These are phyloP conservation scores for Rhynchophorus ferrugineus DNA, from an alignment of 1,140 invertebrate genomes.

Conservation along the genomic window DNA sequence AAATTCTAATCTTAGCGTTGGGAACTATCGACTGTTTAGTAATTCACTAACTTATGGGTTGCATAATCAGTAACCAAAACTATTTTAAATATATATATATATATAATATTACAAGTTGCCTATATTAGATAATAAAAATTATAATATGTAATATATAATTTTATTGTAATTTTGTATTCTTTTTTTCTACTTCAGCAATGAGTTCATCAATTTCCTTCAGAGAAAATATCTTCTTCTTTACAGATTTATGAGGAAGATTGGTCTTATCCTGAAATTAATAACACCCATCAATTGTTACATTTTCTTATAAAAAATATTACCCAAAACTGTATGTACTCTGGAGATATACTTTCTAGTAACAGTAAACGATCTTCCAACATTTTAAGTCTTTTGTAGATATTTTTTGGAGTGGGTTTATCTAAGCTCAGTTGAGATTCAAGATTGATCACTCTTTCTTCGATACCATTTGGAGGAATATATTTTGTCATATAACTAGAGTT, in stretches of 20 bases:
- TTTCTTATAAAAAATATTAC: slow-evolving; percentile 38
- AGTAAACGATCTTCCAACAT: slow-evolving; percentile 57
- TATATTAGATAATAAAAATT: neutral
- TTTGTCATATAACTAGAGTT: slow-evolving; percentile 35
- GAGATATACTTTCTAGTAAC: slow-evolving; percentile 59
- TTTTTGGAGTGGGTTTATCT: slow-evolving; percentile 46
- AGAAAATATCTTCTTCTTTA: slow-evolving; percentile 34
- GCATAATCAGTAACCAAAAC: too few species aligned
- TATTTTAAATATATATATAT: too few species aligned
- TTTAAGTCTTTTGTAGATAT: slow-evolving; percentile 57
- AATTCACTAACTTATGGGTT: too few species aligned
- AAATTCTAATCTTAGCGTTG: too few species aligned
- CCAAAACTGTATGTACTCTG: slow-evolving; percentile 61
- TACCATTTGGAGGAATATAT: slow-evolving; percentile 35
- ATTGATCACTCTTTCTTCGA: slow-evolving; percentile 51
- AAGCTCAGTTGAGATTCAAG: slow-evolving; percentile 51
- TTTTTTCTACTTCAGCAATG: slow-evolving; percentile 32
- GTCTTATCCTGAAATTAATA: slow-evolving; percentile 47
- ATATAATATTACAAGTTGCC: neutral
- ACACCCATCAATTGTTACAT: neutral
- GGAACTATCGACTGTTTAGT: too few species aligned
- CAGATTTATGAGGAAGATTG: slow-evolving; percentile 15
- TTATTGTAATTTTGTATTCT: slow-evolving; percentile 3
- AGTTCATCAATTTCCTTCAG: slow-evolving; percentile 34
- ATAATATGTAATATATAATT: neutral